phyloP scores from a whole-genome alignment of 2,113 vertebrate genomes.

The Chitala chitala region DNA sequence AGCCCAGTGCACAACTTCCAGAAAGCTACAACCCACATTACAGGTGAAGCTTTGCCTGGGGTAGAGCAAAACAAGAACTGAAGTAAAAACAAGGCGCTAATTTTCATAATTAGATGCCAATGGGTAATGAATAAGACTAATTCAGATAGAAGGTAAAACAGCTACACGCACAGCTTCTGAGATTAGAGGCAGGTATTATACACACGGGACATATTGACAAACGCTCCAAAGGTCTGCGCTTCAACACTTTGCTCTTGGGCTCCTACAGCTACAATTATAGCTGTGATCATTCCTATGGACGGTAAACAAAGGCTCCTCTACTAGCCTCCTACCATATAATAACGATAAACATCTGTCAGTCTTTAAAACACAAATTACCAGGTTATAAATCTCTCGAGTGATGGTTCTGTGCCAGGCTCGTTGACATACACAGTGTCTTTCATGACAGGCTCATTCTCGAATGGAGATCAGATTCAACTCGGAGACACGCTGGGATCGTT shows the following conservation, averaged over 20 bases:
- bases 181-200: neutral
- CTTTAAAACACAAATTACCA: conserved; percentile 24
- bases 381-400: neutral
- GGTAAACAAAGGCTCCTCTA: conserved; percentile 23
- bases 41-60: neutral
- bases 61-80: neutral
- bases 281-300: neutral
- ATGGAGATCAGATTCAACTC: conserved; percentile 25
- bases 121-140: conserved; percentile 3
- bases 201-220: neutral
- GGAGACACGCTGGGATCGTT: conserved; percentile 14
- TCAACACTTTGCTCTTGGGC: neutral
- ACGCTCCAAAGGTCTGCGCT: neutral
- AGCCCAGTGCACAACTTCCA: neutral
- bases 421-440: neutral
- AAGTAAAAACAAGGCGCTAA: neutral
- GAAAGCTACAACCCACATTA: neutral
- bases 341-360: conserved; percentile 16
- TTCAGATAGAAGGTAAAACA: neutral
- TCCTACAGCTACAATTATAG: neutral
- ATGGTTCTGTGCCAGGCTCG: neutral
- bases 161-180: no score
- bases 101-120: neutral
- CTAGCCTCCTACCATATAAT: conserved; percentile 4
- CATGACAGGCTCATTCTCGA: conserved; percentile 13